phyloP scores from a whole-genome alignment of 2,888 invertebrate species.

The Gnatocerus cornutus region DNA sequence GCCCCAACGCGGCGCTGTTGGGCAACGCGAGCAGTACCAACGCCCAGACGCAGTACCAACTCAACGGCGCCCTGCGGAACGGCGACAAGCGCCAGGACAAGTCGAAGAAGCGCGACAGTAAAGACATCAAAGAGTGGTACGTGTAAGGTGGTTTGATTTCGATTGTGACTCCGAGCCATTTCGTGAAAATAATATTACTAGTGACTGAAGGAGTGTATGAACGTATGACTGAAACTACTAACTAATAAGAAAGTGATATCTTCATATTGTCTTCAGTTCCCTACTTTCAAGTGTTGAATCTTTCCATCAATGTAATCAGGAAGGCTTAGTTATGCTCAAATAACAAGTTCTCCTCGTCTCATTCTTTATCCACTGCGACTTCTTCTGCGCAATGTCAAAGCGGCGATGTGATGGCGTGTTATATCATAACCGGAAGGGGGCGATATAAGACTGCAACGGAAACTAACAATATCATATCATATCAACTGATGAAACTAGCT shows the following conservation, averaged over 20 bases:
- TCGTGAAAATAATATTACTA: constrained; percentile 48
- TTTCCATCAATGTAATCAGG: constrained; percentile 47
- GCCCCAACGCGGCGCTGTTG: constrained; percentile 85
- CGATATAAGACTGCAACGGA: constrained; percentile 60
- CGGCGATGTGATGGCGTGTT: neutral
- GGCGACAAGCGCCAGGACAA: constrained; percentile 70
- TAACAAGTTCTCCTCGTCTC: constrained; percentile 10
- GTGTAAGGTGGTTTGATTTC: constrained; percentile 76
- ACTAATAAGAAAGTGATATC: constrained; percentile 55
- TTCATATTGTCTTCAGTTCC: constrained; percentile 48
- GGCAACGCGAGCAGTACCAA: constrained; percentile 74
- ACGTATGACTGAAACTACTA: constrained; percentile 41
- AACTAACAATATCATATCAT: constrained; percentile 66
- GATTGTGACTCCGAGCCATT: constrained; percentile 58
- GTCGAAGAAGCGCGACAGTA: constrained; percentile 78
- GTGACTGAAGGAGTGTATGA: constrained; percentile 48
- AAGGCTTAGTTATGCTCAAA: constrained; percentile 53
- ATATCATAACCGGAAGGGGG: too few relatives aligned
- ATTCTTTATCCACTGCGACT: constrained; percentile 4
- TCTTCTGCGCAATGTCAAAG: constrained; percentile 15
- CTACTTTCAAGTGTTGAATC: constrained; percentile 47
- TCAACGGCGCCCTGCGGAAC: constrained; percentile 73
- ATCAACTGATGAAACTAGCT: constrained; percentile 46
- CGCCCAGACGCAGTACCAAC: constrained; percentile 69
- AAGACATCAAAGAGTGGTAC: constrained; percentile 98